Evolutionary conservation across 2,113 vertebrate genomes (phyloP).

Genomic region (Oryzias javanicus): DNA sequence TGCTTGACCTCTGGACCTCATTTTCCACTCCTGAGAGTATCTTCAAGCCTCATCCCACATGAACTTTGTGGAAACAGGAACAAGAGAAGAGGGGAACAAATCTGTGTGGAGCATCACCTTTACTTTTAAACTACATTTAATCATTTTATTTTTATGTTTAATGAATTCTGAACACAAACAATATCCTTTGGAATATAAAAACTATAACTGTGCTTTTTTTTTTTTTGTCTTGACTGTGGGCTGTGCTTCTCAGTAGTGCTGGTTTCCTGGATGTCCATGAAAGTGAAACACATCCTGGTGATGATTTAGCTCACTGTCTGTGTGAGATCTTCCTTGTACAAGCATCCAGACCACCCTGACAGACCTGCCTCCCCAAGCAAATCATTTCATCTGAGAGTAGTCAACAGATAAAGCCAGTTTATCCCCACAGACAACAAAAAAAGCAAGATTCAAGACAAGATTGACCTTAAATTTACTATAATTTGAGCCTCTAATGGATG

Average conservation of each 20-base stretch:
- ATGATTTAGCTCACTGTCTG: not conserved
- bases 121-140: not conserved
- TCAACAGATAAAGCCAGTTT: slow-evolving; percentile 14
- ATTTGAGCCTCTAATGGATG: too few relatives aligned
- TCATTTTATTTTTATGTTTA: not conserved
- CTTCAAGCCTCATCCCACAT: slow-evolving; percentile 50
- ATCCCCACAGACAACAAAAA: not conserved
- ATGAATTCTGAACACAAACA: too few relatives aligned
- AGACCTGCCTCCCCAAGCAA: not conserved
- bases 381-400: slow-evolving; percentile 25
- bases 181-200: too few relatives aligned
- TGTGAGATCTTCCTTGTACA: slow-evolving; percentile 11
- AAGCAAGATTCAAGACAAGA: not conserved
- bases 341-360: slow-evolving; percentile 15
- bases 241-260: slow-evolving; percentile 35
- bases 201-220: too few relatives aligned
- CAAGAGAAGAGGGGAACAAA: not conserved
- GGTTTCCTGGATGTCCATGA: slow-evolving; percentile 12
- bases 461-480: too few relatives aligned
- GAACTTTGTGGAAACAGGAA: slow-evolving; percentile 38
- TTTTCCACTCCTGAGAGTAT: slow-evolving; percentile 77
- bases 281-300: slow-evolving; percentile 22
- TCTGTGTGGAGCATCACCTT: not conserved
- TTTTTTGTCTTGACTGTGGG: slow-evolving; percentile 9
- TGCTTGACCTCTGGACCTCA: slow-evolving; percentile 65